Evolutionary conservation across 2,797 vertebrate genomes (phyloP).

Genomic region (Tadarida brasiliensis): DNA sequence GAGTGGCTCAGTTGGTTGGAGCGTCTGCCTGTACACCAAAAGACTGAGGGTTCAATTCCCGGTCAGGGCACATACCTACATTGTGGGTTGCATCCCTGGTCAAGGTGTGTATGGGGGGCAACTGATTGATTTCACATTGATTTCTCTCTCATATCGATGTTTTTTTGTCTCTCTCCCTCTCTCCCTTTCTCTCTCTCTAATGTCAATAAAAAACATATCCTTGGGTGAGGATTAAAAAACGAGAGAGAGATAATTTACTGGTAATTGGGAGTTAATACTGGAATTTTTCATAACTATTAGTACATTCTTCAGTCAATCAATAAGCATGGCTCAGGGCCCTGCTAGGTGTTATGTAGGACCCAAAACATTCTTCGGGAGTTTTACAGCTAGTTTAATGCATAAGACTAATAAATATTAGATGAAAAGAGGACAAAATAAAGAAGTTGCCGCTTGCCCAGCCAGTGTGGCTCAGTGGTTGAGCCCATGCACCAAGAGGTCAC

Average conservation of each 20-base stretch:
- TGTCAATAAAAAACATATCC: not conserved
- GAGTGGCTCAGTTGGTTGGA: not conserved
- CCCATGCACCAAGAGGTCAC: too few species aligned
- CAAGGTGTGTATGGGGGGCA: not conserved
- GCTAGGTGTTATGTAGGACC: not conserved
- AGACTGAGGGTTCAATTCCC: not conserved
- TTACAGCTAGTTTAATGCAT: not conserved
- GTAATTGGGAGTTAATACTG: not conserved
- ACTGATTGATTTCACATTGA: not conserved
- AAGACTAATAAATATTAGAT: constrained; percentile 23
- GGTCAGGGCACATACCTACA: not conserved
- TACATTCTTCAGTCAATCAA: not conserved
- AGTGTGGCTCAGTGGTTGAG: too few species aligned
- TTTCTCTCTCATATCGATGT: not conserved
- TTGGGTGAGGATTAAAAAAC: not conserved
- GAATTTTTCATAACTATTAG: constrained; percentile 40
- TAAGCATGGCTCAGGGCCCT: not conserved
- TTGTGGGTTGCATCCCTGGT: not conserved
- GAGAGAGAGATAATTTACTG: not conserved
- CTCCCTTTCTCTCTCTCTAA: too few species aligned
- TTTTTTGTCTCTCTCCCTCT: too few species aligned
- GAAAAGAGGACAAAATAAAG: constrained; percentile 3
- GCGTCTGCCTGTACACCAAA: not conserved
- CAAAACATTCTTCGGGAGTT: not conserved
- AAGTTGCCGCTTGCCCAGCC: not conserved